A percentile compares a stretch with the other conserved stretches of the same genome.
Conservation (phyloP, 2,113 vertebrate species). For the Prinia subflava region DNA sequence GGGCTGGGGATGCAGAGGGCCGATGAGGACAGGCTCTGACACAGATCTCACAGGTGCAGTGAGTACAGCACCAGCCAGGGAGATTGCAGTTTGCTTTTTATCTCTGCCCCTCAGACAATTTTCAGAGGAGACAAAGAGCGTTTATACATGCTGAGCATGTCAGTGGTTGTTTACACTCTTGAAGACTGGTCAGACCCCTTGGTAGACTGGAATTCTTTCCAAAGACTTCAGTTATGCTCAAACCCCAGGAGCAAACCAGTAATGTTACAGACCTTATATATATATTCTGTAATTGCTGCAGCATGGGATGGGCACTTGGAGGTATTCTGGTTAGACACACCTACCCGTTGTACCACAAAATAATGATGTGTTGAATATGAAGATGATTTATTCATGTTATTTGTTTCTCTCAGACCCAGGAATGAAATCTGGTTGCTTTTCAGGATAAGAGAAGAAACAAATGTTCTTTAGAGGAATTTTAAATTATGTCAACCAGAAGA, state of each 20-base stretch:
- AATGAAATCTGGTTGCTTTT: background rate
- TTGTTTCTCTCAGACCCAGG: background rate
- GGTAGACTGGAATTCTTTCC: background rate
- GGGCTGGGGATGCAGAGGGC: background rate
- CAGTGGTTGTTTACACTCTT: background rate
- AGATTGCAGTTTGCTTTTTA: background rate
- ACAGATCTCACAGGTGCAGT: background rate
- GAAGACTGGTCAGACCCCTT: background rate
- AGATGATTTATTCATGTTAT: background rate
- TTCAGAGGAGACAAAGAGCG: background rate
- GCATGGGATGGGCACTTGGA: background rate
- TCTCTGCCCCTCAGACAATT: background rate
- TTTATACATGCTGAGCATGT: background rate
- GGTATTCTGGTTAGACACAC: background rate
- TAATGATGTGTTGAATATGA: background rate
- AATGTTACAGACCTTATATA: background rate
- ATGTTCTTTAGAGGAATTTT: conserved; percentile 33
- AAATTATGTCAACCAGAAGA: conserved; percentile 43
- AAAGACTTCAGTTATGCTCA: background rate
- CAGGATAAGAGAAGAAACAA: conserved; percentile 4
- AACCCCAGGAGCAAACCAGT: background rate
- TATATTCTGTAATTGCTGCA: background rate
- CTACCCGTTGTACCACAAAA: background rate
- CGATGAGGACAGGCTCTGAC: background rate
- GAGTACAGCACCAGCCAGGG: background rate